phyloP scores from a whole-genome alignment of 2,888 invertebrate genomes.

The Leucophora obtusa region DNA sequence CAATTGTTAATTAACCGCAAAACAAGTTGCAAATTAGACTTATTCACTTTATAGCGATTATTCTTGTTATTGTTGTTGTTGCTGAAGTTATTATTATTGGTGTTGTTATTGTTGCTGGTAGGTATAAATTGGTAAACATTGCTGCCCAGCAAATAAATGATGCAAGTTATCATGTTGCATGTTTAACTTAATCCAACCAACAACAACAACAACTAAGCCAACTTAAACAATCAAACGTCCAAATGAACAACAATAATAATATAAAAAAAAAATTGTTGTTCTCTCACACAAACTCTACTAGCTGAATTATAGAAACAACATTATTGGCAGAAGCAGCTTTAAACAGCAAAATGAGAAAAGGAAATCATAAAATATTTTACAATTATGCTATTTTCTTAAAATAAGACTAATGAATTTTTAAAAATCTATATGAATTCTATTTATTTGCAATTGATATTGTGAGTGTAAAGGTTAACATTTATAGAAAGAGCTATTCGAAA shows the following conservation, averaged over 20 bases:
- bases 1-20: constrained; percentile 68
- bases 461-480: background rate
- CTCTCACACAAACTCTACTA: background rate
- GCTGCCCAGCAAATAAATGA: constrained; percentile 42
- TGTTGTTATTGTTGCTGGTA: constrained; percentile 21
- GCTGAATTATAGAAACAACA: constrained; percentile 9
- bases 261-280: background rate
- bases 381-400: constrained; percentile 1
- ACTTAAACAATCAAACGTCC: background rate
- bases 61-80: constrained; percentile 40
- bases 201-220: constrained; percentile 6
- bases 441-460: background rate
- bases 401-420: background rate
- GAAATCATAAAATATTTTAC: constrained; percentile 65
- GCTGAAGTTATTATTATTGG: constrained; percentile 8
- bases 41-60: constrained; percentile 55
- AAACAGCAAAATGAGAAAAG: constrained; percentile 28
- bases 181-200: constrained; percentile 46
- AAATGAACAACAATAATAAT: background rate
- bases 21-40: constrained; percentile 67
- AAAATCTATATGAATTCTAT: background rate
- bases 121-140: constrained; percentile 43
- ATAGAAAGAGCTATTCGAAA: background rate
- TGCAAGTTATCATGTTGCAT: constrained; percentile 47
- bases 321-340: constrained; percentile 3